Conservation (phyloP, 2,797 vertebrate genomes). For the Rhyacichthys aspro region DNA sequence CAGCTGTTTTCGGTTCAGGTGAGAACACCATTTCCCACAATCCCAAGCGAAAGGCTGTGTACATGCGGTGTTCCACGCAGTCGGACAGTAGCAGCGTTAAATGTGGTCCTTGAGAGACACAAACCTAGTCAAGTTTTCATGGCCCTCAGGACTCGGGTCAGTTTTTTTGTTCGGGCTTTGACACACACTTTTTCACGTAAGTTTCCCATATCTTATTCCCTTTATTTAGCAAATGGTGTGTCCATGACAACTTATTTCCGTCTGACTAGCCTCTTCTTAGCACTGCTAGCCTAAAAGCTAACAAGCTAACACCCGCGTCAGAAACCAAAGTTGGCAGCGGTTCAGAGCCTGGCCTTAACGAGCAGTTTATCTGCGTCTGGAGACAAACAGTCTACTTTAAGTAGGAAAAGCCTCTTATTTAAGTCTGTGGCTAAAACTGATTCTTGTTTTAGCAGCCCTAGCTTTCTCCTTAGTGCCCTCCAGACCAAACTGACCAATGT, state of each 20-base stretch:
- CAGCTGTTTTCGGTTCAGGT: accelerated
- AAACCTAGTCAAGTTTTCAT: conserved; percentile 12
- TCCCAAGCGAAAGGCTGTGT: background rate
- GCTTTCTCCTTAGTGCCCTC: conserved; percentile 35
- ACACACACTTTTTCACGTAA: conserved; percentile 33
- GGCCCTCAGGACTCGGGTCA: conserved; percentile 21
- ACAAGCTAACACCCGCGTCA: conserved; percentile 29
- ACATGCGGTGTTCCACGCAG: conserved; percentile 48
- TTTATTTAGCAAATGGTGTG: background rate
- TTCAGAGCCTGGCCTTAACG: conserved; percentile 31
- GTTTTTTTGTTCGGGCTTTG: background rate
- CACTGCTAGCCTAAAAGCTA: conserved; percentile 23
- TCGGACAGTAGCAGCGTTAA: conserved; percentile 14
- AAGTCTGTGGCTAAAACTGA: background rate
- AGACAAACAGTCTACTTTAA: background rate
- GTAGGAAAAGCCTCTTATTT: background rate
- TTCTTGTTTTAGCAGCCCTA: background rate
- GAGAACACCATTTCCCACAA: conserved; percentile 56
- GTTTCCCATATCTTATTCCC: conserved; percentile 3
- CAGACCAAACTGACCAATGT: conserved; percentile 48
- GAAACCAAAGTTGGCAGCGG: conserved; percentile 52
- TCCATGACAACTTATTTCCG: background rate
- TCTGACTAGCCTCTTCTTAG: conserved; percentile 1
- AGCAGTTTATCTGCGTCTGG: background rate
- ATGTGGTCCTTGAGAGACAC: conserved; percentile 45